Conservation (phyloP, 2,113 vertebrate species). For the Eleginops maclovinus region DNA sequence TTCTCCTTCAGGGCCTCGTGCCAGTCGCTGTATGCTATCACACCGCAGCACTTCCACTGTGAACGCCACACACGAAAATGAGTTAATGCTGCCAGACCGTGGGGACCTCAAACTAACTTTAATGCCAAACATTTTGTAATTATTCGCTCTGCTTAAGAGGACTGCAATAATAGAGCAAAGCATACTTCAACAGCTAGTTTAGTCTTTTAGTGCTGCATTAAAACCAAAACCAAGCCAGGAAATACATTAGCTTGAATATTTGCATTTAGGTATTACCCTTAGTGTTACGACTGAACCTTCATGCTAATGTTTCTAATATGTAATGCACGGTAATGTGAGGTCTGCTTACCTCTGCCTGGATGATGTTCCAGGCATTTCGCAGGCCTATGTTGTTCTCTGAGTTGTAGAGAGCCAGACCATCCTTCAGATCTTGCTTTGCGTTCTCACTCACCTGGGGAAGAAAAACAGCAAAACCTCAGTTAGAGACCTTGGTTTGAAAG, state of each 20-base stretch:
- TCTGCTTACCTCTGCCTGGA: slow-evolving; percentile 94
- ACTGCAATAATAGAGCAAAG: slow-evolving; percentile 18
- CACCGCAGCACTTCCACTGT: slow-evolving; percentile 97
- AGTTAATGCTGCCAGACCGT: slow-evolving; percentile 18
- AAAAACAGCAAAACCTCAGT: slow-evolving; percentile 37
- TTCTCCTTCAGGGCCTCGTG: slow-evolving; percentile 92
- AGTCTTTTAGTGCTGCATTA: slow-evolving; percentile 48
- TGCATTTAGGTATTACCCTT: slow-evolving; percentile 11
- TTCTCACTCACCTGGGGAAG: slow-evolving; percentile 91
- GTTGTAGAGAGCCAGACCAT: slow-evolving; percentile 95
- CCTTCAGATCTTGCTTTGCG: slow-evolving; percentile 94
- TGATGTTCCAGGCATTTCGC: slow-evolving; percentile 98
- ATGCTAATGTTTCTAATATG: slow-evolving; percentile 5
- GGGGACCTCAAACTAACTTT: slow-evolving; percentile 30
- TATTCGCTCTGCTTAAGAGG: slow-evolving; percentile 19
- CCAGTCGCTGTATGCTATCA: slow-evolving; percentile 94
- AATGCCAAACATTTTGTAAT: slow-evolving; percentile 11
- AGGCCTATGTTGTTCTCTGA: slow-evolving; percentile 95
- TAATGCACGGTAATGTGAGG: background rate
- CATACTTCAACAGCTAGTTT: slow-evolving; percentile 2
- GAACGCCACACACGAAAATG: slow-evolving; percentile 5
- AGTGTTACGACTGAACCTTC: slow-evolving; percentile 1
- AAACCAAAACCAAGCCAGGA: slow-evolving; percentile 24
- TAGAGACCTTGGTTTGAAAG: slow-evolving; percentile 16
- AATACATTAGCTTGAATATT: slow-evolving; percentile 56